These are phyloP conservation scores for Drosophila carrolli DNA, from an alignment of 1,140 invertebrate genomes.

Conservation along the genomic window DNA sequence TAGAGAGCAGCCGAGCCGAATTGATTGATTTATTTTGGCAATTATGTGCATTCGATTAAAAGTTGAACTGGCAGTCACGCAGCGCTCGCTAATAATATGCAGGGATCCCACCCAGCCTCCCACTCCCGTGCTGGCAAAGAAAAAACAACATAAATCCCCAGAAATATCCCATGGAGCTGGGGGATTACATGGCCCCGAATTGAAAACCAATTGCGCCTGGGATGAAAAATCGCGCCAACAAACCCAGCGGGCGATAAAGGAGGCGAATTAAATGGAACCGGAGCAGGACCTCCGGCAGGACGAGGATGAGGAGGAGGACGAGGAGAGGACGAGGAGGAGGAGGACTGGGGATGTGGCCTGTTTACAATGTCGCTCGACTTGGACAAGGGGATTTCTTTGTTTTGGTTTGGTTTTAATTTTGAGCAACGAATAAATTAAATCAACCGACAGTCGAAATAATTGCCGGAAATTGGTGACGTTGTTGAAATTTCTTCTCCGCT, in stretches of 20 bases:
- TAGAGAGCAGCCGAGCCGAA: conserved; percentile 65
- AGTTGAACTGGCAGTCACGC: conserved; percentile 72
- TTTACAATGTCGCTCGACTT: conserved; percentile 67
- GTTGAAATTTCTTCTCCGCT: conserved; percentile 48
- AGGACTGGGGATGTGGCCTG: conserved; percentile 46
- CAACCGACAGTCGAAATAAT: conserved; percentile 80
- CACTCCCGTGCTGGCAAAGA: conserved; percentile 34
- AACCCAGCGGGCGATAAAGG: conserved; percentile 41
- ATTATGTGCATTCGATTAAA: conserved; percentile 83
- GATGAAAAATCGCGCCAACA: conserved; percentile 82
- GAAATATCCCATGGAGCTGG: conserved; percentile 77
- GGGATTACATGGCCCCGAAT: conserved; percentile 80
- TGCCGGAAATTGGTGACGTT: conserved; percentile 77
- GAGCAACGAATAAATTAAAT: conserved; percentile 81
- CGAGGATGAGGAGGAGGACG: conserved; percentile 3
- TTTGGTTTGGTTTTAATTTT: conserved; percentile 79
- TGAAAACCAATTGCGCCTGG: conserved; percentile 81
- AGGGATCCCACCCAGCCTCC: conserved; percentile 15
- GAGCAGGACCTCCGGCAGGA: conserved; percentile 16
- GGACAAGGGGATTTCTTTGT: conserved; percentile 80
- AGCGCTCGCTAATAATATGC: conserved; percentile 75
- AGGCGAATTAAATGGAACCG: background rate
- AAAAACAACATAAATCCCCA: conserved; percentile 79
- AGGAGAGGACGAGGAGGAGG: background rate
- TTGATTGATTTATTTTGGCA: conserved; percentile 84